These are phyloP conservation scores for Paguma larvata DNA, from an alignment of 2,797 vertebrate genomes.

Conservation along the genomic window DNA sequence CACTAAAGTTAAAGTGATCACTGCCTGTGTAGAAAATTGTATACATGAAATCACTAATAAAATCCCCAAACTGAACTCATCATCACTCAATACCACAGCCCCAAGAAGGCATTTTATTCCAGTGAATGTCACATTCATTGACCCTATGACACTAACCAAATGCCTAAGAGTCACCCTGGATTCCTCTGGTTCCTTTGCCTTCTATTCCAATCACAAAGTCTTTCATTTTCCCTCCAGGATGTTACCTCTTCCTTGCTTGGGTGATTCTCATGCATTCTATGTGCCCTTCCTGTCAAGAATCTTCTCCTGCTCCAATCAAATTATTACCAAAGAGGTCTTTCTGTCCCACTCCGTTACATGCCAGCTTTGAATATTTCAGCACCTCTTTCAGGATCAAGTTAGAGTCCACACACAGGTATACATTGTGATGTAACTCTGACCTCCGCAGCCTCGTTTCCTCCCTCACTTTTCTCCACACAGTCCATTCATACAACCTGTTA, in stretches of 20 bases:
- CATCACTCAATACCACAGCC: background rate
- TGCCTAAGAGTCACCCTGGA: background rate
- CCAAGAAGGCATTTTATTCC: slow-evolving; percentile 28
- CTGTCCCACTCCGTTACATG: background rate
- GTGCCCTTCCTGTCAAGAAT: background rate
- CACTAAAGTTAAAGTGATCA: background rate
- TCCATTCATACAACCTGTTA: background rate
- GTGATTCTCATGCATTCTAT: background rate
- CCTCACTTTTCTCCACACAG: background rate
- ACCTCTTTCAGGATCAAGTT: background rate
- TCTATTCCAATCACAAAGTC: background rate
- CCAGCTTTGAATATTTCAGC: background rate
- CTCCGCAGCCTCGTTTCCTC: background rate
- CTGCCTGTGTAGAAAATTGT: background rate
- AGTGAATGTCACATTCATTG: background rate
- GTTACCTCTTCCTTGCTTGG: background rate
- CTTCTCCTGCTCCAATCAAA: background rate
- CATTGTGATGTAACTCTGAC: background rate
- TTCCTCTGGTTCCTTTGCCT: background rate
- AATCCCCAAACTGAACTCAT: background rate
- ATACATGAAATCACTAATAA: background rate
- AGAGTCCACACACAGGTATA: background rate
- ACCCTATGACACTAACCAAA: background rate
- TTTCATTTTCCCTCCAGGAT: background rate
- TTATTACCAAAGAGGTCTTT: slow-evolving; percentile 4